Evolutionary conservation across 2,797 vertebrate species (phyloP), one percentile per base, ranked within the genome.

Genomic region (Halcyon smyrnensis): DNA sequence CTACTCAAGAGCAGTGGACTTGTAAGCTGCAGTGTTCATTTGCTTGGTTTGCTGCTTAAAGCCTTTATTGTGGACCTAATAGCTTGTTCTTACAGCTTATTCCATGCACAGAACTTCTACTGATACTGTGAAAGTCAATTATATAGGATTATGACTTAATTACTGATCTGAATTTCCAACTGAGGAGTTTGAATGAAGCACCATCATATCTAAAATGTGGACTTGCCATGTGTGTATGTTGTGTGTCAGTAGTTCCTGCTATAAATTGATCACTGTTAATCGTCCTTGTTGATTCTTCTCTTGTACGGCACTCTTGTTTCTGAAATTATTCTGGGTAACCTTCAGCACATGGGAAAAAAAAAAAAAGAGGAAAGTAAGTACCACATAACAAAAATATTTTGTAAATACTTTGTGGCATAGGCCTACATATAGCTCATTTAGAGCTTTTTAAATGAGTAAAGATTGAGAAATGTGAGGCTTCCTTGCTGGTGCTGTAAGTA

Each of bases 71-170:
- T 82, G 39, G 28, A 43, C 28, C 19, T 74, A 77, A 67, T 21
- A 78, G 25, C 62, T 78, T 95, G 30, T 86, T 91, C 54, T 76
- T 76, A 18, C 12, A 82, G 71, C 21, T 81, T 86, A 65, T 62
- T 91, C 43, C 41, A 17, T 62, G 46, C 28, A 36, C 34, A 87
- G 59, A 94, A 63, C 48, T 84, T 32, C 54, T 76, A 32, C 28
- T 69, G 82, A 76, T 81, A 64, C 36, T 41, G 16, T 18, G 3
- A 10, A 54, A 96, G 34, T 89, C 2, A 6, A 36, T 95, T 89
- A 15, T 56, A n/a, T 54, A 77, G 91, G 63, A 64, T 94, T 95
- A 67, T 82, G 39, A 48, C 36, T 84, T 93, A 88, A 79, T 79
- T 91, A 74, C 23, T 84, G 36, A 39, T 74, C 34, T 84, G 68